A percentile compares a stretch with the other conserved stretches of the same genome.
Conservation (phyloP, 1,140 invertebrate species). For the Drosophila subpulchrella region DNA sequence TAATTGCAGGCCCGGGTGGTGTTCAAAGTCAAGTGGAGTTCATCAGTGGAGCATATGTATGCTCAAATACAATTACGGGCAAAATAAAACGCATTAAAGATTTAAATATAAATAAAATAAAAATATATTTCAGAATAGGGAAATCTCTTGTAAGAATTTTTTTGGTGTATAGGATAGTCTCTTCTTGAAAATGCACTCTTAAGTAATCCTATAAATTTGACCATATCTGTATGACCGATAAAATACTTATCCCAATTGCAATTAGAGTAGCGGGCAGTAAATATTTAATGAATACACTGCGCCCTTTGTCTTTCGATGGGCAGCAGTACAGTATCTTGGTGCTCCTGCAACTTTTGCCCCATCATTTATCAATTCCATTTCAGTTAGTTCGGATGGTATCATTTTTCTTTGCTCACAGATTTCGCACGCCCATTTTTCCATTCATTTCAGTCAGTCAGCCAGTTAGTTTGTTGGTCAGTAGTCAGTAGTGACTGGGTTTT, state of each 20-base stretch:
- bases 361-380: constrained; percentile 75
- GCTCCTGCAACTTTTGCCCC: constrained; percentile 41
- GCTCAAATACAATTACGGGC: not conserved
- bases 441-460: constrained; percentile 34
- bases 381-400: constrained; percentile 50
- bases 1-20: constrained; percentile 71
- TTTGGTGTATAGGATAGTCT: no score
- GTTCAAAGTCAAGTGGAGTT: constrained; percentile 45
- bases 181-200: no score
- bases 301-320: constrained; percentile 27
- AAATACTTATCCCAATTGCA: constrained; percentile 32
- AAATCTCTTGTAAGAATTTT: not conserved
- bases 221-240: not conserved
- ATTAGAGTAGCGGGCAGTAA: constrained; percentile 33
- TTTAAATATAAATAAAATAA: not conserved
- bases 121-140: not conserved
- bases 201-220: not conserved
- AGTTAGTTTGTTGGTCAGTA: constrained; percentile 33
- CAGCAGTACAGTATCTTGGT: constrained; percentile 20
- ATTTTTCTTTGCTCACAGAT: constrained; percentile 75
- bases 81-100: not conserved
- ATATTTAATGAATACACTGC: constrained; percentile 61
- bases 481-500: constrained; percentile 45
- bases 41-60: constrained; percentile 14
- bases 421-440: constrained; percentile 54